Conservation (phyloP, 1,140 invertebrate species). For the Drosophila miranda region DNA sequence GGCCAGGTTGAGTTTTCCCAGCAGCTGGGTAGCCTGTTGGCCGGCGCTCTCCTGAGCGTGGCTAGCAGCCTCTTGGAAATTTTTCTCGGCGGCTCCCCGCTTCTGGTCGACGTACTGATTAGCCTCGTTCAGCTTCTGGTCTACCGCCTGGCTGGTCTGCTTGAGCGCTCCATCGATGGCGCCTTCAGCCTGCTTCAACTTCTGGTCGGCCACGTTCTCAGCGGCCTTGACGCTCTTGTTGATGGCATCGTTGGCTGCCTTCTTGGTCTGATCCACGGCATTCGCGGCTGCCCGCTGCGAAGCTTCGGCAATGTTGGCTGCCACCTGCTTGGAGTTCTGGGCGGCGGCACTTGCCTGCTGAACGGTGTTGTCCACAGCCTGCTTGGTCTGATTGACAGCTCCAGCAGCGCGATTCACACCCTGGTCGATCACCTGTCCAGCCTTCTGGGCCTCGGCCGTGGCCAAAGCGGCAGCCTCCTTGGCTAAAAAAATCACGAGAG, state of each 20-base stretch:
- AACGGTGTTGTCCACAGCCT: constrained; percentile 74
- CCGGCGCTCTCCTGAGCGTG: constrained; percentile 72
- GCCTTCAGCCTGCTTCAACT: constrained; percentile 78
- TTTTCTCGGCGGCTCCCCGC: constrained; percentile 77
- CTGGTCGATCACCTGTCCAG: constrained; percentile 70
- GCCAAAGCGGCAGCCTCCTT: constrained; percentile 77
- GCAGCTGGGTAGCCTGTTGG: constrained; percentile 67
- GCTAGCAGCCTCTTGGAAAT: constrained; percentile 67
- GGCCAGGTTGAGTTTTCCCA: constrained; percentile 76
- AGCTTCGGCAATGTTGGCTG: constrained; percentile 73
- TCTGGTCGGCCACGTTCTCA: constrained; percentile 75
- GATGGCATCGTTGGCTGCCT: constrained; percentile 81
- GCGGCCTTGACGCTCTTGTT: constrained; percentile 82
- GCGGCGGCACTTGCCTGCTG: constrained; percentile 63
- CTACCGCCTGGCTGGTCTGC: constrained; percentile 77
- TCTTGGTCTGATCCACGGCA: constrained; percentile 81
- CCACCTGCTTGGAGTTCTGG: constrained; percentile 77
- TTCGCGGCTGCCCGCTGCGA: constrained; percentile 76
- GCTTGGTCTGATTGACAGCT: constrained; percentile 70
- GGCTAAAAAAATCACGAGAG: constrained; percentile 30
- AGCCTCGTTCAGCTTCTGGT: constrained; percentile 82
- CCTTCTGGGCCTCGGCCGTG: constrained; percentile 74
- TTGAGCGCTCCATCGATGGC: constrained; percentile 76
- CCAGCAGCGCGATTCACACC: constrained; percentile 69
- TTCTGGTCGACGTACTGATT: constrained; percentile 82